Evolutionary conservation across 2,888 invertebrate species (phyloP).

Genomic region (Plagodis dolabraria): DNA sequence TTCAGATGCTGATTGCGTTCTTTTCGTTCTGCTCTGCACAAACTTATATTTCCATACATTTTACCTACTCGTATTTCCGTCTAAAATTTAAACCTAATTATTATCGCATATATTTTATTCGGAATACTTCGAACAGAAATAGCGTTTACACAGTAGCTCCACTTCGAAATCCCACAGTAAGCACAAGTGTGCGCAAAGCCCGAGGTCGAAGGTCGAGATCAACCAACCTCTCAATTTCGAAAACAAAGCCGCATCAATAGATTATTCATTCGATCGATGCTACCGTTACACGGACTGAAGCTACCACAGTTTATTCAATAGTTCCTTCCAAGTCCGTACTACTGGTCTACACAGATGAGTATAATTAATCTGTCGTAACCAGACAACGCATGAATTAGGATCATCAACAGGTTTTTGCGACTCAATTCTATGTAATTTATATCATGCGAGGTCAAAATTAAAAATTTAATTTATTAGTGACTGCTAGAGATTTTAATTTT

Average conservation of each 20-base stretch:
- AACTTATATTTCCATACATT: no score
- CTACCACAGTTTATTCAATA: neutral
- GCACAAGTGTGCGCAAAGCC: conserved; percentile 6
- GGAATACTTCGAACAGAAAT: no score
- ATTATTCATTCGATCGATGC: conserved; percentile 69
- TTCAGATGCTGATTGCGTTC: no score
- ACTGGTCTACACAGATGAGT: conserved; percentile 24
- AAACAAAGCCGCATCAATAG: conserved; percentile 76
- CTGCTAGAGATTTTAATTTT: neutral
- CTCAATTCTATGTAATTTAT: conserved; percentile 30
- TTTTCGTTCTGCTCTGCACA: no score
- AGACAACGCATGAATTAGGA: conserved; percentile 29
- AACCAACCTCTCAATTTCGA: conserved; percentile 76
- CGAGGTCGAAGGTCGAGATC: conserved; percentile 25
- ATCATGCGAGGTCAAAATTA: conserved; percentile 15
- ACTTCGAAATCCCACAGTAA: neutral
- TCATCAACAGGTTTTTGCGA: conserved; percentile 25
- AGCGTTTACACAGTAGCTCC: neutral
- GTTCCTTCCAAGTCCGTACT: conserved; percentile 20
- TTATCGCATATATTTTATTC: no score
- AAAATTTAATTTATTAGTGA: neutral
- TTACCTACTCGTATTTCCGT: no score
- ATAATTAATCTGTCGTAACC: conserved; percentile 35
- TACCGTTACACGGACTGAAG: conserved; percentile 68
- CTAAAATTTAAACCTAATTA: no score